These are phyloP conservation scores for Hydropsyche betteni DNA, from an alignment of 2,888 invertebrate genomes.

Conservation along the genomic window DNA sequence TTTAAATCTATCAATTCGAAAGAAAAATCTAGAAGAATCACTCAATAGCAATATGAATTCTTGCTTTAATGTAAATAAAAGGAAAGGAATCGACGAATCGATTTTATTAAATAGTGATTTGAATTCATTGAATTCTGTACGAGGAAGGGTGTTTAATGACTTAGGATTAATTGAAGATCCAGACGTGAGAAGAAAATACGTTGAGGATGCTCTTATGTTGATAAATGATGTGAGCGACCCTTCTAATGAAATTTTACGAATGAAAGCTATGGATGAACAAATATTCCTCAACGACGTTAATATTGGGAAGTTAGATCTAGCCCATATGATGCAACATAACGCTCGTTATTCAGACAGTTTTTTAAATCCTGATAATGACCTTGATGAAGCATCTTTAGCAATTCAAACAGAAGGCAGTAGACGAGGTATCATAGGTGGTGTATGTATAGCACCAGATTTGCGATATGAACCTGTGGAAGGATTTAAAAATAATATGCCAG, in stretches of 20 bases:
- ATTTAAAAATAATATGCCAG: slow-evolving; percentile 51
- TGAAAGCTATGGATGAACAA: slow-evolving; percentile 45
- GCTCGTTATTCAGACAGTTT: slow-evolving; percentile 35
- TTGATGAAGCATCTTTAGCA: slow-evolving; percentile 39
- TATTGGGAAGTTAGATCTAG: slow-evolving; percentile 40
- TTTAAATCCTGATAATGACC: slow-evolving; percentile 9
- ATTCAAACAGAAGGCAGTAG: slow-evolving; percentile 56
- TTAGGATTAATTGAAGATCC: slow-evolving; percentile 21
- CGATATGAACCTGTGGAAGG: slow-evolving; percentile 62
- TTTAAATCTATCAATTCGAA: slow-evolving; percentile 39
- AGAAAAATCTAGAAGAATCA: slow-evolving; percentile 35
- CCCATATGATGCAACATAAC: slow-evolving; percentile 44
- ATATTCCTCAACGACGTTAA: slow-evolving; percentile 34
- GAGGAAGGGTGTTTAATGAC: slow-evolving; percentile 22
- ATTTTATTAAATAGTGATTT: slow-evolving; percentile 30
- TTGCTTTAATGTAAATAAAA: background rate
- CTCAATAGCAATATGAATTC: background rate
- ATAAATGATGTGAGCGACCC: slow-evolving; percentile 41
- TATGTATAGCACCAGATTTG: slow-evolving; percentile 59
- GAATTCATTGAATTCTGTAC: slow-evolving; percentile 26
- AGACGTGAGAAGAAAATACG: slow-evolving; percentile 24
- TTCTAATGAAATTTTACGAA: slow-evolving; percentile 41
- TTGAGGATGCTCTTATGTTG: slow-evolving; percentile 31
- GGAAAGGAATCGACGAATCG: slow-evolving; percentile 38
- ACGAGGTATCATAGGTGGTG: slow-evolving; percentile 60